Evolutionary conservation across 2,888 invertebrate species (phyloP), one percentile per base, ranked within the genome.

Genomic region (Cryptocephalus primarius): DNA sequence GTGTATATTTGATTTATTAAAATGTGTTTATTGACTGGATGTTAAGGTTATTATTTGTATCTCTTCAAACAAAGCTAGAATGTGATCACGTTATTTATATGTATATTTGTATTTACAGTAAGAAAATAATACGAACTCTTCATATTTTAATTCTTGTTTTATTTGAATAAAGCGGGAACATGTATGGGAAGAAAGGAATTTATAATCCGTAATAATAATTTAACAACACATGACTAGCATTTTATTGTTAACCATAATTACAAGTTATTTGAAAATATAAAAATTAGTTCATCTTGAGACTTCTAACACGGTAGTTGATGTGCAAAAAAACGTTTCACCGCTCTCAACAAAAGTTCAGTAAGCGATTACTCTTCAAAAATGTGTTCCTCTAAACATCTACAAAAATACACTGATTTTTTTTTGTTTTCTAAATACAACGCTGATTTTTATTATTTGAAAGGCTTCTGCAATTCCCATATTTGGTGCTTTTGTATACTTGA

Each of bases 221-320:
- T 57, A 64, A 63, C 62, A 64, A 62, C 63, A 63, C 63, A 63
- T 60, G 64, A 62, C 62, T 62, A 62, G 62, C 58, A 58, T 61
- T 61, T 62, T 31, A 60, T 62, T 60, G 52, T 59, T 59, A 60
- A 58, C 55, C 60, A 56, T 58, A 60, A 56, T 58, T 57, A 58
- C 59, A 60, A 51, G 57, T 51, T 53, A 53, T 54, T 22, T 54
- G 51, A 54, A 53, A 56, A 56, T 56, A 54, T 56, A 54, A 56
- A 56, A 56, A 56, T 49, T 48, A 50, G 41, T 54, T 50, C 45
- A 47, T 50, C 52, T 36, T 51, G 52, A 51, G 52, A 53, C 52
- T 50, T 4, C 10, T 46, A 49, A 53, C 48, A 48, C 53, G 53
- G 55, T 40, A 40, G 11, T 13, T 51, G 42, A 47, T 45, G 52